phyloP scores from a whole-genome alignment of 1,140 invertebrate genomes.

The Choristoneura fumiferana region DNA sequence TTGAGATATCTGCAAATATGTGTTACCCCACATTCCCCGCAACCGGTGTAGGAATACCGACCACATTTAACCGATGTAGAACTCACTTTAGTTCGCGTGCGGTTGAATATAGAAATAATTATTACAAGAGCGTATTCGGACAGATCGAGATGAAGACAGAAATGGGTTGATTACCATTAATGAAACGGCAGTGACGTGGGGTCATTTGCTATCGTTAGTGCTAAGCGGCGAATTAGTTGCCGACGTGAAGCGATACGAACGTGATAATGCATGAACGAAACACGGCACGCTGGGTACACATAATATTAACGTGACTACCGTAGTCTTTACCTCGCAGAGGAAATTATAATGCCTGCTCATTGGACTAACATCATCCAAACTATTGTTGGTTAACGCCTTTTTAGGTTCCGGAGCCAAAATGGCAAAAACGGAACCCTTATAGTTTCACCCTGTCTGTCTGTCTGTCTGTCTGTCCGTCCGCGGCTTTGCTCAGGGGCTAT shows the following conservation, averaged over 20 bases:
- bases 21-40: slow-evolving; percentile 3
- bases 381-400: too few relatives aligned
- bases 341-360: too few relatives aligned
- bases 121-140: slow-evolving; percentile 18
- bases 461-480: too few relatives aligned
- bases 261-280: not conserved
- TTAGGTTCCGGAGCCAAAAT: too few relatives aligned
- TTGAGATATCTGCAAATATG: slow-evolving; percentile 19
- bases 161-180: slow-evolving; percentile 17
- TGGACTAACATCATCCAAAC: too few relatives aligned
- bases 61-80: not conserved
- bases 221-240: slow-evolving; percentile 3
- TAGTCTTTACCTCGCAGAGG: too few relatives aligned
- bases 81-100: not conserved
- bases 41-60: not conserved
- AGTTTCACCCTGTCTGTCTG: too few relatives aligned
- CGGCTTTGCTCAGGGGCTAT: too few relatives aligned
- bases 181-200: slow-evolving; percentile 11
- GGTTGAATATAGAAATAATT: slow-evolving; percentile 7
- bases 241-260: not conserved
- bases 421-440: too few relatives aligned
- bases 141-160: slow-evolving; percentile 18
- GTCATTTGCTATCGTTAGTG: not conserved
- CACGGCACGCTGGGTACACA: too few relatives aligned
- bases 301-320: too few relatives aligned